Conservation (phyloP, 2,888 invertebrate genomes). For the Drosophila basisetae region DNA sequence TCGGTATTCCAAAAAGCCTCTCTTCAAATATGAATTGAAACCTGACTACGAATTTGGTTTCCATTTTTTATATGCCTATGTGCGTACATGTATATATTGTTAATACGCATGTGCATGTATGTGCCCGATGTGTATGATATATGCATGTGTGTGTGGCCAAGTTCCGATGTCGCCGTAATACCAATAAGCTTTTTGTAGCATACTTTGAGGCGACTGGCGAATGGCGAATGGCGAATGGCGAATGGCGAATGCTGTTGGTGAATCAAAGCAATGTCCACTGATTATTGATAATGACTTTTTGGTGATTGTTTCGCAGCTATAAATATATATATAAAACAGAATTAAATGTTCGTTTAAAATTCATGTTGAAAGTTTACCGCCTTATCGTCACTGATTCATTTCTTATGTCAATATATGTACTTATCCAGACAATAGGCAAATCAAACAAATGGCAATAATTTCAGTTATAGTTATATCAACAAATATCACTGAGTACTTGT, state of each 20-base stretch:
- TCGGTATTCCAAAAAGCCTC: background rate
- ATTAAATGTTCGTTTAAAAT: background rate
- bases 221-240: background rate
- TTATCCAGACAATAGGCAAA: background rate
- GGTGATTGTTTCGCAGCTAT: background rate
- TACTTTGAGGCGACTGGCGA: slow-evolving; percentile 27
- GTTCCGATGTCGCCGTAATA: slow-evolving; percentile 11
- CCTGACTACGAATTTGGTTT: background rate
- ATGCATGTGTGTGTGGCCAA: background rate
- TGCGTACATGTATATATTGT: background rate
- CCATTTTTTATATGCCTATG: background rate
- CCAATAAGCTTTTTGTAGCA: slow-evolving; percentile 38
- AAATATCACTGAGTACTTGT: background rate
- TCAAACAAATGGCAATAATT: background rate
- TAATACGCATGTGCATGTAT: slow-evolving; percentile 9
- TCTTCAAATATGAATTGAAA: background rate
- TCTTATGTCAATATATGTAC: too few species aligned
- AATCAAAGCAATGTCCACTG: slow-evolving; percentile 1
- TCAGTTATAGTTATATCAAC: background rate
- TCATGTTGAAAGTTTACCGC: background rate
- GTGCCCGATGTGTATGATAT: background rate
- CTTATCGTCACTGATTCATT: background rate
- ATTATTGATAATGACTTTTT: background rate
- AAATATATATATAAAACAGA: background rate
- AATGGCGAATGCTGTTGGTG: background rate